Evolutionary conservation across 2,888 invertebrate species (phyloP).

Genomic region (Dendrolimus pini): DNA sequence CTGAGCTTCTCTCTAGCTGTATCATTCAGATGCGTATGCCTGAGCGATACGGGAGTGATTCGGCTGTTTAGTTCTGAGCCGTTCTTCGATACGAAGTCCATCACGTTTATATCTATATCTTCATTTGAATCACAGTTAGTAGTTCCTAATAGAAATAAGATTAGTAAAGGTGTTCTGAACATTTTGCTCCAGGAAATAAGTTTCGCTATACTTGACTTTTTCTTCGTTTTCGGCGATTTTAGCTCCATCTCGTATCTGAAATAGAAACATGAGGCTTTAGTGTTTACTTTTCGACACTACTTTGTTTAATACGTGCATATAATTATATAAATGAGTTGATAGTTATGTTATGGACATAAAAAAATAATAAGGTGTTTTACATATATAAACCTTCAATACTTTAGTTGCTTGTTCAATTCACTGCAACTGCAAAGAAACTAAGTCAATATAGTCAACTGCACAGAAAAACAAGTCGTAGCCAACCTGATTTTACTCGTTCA

Average conservation of each 20-base stretch:
- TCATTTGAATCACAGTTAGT: slow-evolving; percentile 50
- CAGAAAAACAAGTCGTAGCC: too few species aligned
- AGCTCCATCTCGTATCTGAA: slow-evolving; percentile 62
- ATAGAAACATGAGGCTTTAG: slow-evolving; percentile 16
- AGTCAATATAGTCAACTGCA: too few species aligned
- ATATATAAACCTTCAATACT: too few species aligned
- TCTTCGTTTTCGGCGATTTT: slow-evolving; percentile 63
- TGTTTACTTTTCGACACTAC: background rate
- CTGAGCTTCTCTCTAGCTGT: slow-evolving; percentile 40
- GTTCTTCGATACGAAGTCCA: slow-evolving; percentile 4
- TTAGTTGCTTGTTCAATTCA: too few species aligned
- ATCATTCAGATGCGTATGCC: slow-evolving; percentile 40
- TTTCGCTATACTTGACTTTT: slow-evolving; percentile 47
- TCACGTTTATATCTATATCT: slow-evolving; percentile 10
- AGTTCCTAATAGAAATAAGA: slow-evolving; percentile 53
- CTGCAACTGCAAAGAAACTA: too few species aligned
- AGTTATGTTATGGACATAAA: background rate
- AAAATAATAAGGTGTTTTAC: too few species aligned
- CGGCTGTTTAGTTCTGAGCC: slow-evolving; percentile 15
- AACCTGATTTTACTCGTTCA: background rate
- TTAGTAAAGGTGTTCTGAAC: slow-evolving; percentile 50
- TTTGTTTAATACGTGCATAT: background rate
- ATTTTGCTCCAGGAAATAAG: slow-evolving; percentile 54
- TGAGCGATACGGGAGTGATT: slow-evolving; percentile 16
- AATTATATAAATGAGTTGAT: background rate